Base-by-base conservation (phyloP, 2,888 invertebrate species). In the Amaurobius ferox region DNA sequence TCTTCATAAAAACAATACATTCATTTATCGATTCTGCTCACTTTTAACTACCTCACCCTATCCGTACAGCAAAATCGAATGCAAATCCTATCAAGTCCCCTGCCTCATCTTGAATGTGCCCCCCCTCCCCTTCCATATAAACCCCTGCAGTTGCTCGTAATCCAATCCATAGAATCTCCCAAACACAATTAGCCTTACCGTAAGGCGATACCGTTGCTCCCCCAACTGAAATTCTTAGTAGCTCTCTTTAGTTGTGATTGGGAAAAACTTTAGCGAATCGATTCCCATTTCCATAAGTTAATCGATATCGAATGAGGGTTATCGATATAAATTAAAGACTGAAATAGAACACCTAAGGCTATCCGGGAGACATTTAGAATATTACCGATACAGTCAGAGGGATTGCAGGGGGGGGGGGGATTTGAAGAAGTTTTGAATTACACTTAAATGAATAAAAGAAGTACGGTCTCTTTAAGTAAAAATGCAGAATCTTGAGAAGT, bases 101-200 rank as follows among this genome's bases (percentile, higher is more conserved):
- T 16, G 23, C n/a, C 23, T 48, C n/a, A 16, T 48, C 23, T 19
- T 19, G 16, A 48, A 48, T 19, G n/a, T 16, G 23, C 48, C 48
- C 48, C 48, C n/a, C 48, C 23, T 2, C 23, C 23, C n/a, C n/a
- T n/a, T n/a, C n/a, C n/a, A n/a, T n/a, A n/a, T n/a, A n/a, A n/a
- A n/a, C n/a, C n/a, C n/a, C n/a, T n/a, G n/a, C n/a, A n/a, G n/a
- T 9, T 30, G 16, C 40, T 19, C 61, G 76, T 77, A 77, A 77
- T 68, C 77, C 55, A 61, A 73, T 79, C 39, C 48, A 32, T 29
- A 3, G 23, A 32, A 67, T 48, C 72, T 66, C 48, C 48, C 72
- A 35, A 80, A 80, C 80, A 80, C 80, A 80, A 80, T 80, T 80
- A 80, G 66, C 73, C 19, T 55, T 16, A 39, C 55, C 19, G 73